phyloP scores from a whole-genome alignment of 2,113 vertebrate species.

The Malurus cyaneus region DNA sequence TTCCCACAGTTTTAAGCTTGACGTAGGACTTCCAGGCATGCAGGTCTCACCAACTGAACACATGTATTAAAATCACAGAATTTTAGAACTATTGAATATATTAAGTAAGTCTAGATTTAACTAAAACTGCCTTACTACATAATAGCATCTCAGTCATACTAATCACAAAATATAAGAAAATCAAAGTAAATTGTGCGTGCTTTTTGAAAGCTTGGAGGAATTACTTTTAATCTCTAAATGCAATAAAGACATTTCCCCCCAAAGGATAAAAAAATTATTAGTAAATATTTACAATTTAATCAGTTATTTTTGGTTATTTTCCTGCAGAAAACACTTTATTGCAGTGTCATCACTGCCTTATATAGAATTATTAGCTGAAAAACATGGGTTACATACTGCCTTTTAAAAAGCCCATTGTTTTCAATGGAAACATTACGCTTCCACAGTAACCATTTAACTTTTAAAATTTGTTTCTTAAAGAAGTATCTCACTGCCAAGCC shows the following conservation, averaged over 20 bases:
- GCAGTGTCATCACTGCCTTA: background rate
- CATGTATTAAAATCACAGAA: background rate
- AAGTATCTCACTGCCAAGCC: background rate
- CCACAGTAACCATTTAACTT: background rate
- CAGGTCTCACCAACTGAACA: background rate
- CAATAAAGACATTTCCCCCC: background rate
- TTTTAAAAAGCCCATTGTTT: background rate
- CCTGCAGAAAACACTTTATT: background rate
- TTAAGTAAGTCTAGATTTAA: background rate
- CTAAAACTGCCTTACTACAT: background rate
- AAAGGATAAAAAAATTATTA: background rate
- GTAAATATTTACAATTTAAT: background rate
- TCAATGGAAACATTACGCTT: background rate
- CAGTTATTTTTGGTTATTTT: background rate
- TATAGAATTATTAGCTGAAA: background rate
- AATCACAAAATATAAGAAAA: background rate
- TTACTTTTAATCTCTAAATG: background rate
- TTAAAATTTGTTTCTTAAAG: background rate
- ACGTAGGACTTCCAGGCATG: fast-evolving
- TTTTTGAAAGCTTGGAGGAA: background rate
- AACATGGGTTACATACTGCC: background rate
- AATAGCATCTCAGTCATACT: background rate
- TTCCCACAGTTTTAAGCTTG: background rate
- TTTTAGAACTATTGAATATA: background rate
- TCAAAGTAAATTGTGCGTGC: background rate